phyloP scores from a whole-genome alignment of 2,888 invertebrate genomes.

The Zaprionus lineosus region DNA sequence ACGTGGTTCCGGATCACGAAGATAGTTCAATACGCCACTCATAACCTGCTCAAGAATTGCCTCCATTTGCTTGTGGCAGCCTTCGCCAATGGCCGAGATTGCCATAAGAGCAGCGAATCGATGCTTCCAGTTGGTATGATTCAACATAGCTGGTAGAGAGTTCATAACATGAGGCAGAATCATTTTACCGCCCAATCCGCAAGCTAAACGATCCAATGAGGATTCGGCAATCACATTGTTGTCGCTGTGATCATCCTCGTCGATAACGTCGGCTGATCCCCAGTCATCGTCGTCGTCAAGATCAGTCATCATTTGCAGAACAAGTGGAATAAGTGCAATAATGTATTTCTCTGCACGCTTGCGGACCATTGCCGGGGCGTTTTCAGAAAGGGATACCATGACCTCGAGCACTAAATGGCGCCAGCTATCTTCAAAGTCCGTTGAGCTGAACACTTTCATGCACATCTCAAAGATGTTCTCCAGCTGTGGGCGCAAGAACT shows the following conservation, averaged over 20 bases:
- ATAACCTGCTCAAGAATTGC: constrained; percentile 95
- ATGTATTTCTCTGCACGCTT: constrained; percentile 95
- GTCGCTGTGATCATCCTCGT: constrained; percentile 96
- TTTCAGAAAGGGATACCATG: constrained; percentile 91
- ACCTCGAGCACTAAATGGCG: constrained; percentile 95
- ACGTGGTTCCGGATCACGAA: constrained; percentile 87
- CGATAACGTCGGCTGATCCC: constrained; percentile 92
- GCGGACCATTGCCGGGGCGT: constrained; percentile 97
- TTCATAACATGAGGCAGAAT: constrained; percentile 94
- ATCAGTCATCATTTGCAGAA: constrained; percentile 97
- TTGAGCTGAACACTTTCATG: constrained; percentile 89
- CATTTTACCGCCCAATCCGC: constrained; percentile 95
- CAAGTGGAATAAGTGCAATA: constrained; percentile 90
- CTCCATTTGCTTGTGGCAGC: constrained; percentile 99
- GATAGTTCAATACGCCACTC: constrained; percentile 92
- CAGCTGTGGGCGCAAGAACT: constrained; percentile 94
- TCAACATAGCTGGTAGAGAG: constrained; percentile 93
- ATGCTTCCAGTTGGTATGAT: constrained; percentile 91
- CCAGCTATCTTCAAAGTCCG: constrained; percentile 91
- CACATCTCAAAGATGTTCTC: constrained; percentile 93
- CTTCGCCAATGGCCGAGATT: constrained; percentile 98
- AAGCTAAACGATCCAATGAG: constrained; percentile 97
- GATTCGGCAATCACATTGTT: constrained; percentile 98
- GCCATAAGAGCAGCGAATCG: constrained; percentile 99
- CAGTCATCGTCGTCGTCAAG: constrained; percentile 95